phyloP scores from a whole-genome alignment of 2,113 vertebrate genomes.

The Oplegnathus fasciatus region DNA sequence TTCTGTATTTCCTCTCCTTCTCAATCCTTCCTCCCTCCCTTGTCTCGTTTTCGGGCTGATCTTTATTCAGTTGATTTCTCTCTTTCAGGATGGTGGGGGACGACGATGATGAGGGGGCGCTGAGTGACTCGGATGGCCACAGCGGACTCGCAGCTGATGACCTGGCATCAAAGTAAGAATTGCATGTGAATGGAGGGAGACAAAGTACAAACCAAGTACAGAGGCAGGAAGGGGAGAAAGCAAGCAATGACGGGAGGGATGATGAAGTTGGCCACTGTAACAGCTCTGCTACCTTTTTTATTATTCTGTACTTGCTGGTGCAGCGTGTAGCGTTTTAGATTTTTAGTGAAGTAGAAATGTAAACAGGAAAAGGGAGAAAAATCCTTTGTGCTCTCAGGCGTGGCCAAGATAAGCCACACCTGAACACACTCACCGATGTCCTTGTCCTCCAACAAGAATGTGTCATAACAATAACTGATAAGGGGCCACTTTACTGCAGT shows the following conservation, averaged over 20 bases:
- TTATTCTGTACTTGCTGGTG: background rate
- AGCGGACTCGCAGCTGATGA: slow-evolving; percentile 88
- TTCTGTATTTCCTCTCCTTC: background rate
- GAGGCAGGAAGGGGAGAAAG: background rate
- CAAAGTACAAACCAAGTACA: background rate
- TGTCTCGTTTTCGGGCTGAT: background rate
- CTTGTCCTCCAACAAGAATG: slow-evolving; percentile 5
- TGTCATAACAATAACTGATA: slow-evolving; percentile 7
- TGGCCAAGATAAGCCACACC: slow-evolving; percentile 6
- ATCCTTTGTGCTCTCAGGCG: background rate
- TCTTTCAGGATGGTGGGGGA: slow-evolving; percentile 91
- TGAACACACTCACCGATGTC: slow-evolving; percentile 11
- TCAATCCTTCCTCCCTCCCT: background rate
- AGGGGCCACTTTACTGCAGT: background rate
- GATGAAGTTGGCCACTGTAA: background rate
- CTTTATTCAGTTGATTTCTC: slow-evolving; percentile 5
- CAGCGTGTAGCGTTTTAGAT: background rate
- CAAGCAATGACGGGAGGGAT: background rate
- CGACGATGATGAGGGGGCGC: slow-evolving; percentile 91
- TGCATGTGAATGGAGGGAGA: background rate
- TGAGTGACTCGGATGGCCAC: slow-evolving; percentile 91
- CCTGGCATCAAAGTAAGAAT: slow-evolving; percentile 93
- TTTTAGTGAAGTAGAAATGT: background rate
- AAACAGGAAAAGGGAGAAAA: background rate
- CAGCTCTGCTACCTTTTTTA: background rate